phyloP scores from a whole-genome alignment of 2,888 invertebrate species.

The Drosophila nigricruria region DNA sequence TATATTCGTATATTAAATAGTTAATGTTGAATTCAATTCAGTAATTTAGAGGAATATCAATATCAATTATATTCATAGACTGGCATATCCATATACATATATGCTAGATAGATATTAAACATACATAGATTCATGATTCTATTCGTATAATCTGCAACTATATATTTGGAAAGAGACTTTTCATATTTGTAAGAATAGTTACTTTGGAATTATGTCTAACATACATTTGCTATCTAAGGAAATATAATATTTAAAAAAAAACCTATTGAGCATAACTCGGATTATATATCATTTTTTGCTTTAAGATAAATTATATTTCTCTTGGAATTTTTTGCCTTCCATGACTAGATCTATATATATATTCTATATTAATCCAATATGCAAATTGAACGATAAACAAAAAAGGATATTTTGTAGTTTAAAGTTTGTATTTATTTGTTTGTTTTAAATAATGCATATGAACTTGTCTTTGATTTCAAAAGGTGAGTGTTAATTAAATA shows the following conservation, averaged over 20 bases:
- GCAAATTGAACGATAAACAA: constrained; percentile 28
- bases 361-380: constrained; percentile 14
- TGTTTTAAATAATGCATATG: constrained; percentile 61
- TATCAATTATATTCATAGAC: constrained; percentile 22
- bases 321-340: not conserved
- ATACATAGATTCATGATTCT: constrained; percentile 27
- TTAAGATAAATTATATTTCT: constrained; percentile 11
- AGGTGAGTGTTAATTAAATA: constrained; percentile 52
- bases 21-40: constrained; percentile 44
- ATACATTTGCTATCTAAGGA: constrained; percentile 32
- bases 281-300: constrained; percentile 10
- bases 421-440: constrained; percentile 53
- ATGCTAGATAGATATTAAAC: constrained; percentile 16
- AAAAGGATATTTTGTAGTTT: constrained; percentile 38
- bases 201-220: constrained; percentile 12
- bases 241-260: constrained; percentile 20
- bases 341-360: constrained; percentile 50
- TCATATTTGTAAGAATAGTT: constrained; percentile 6
- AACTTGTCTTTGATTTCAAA: constrained; percentile 60
- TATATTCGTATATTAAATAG: constrained; percentile 42
- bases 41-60: constrained; percentile 47
- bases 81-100: constrained; percentile 17
- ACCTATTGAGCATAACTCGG: constrained; percentile 31
- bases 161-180: constrained; percentile 38
- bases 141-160: constrained; percentile 34